Evolutionary conservation across 1,140 invertebrate genomes (phyloP).

Genomic region (Neodiprion pinetum): DNA sequence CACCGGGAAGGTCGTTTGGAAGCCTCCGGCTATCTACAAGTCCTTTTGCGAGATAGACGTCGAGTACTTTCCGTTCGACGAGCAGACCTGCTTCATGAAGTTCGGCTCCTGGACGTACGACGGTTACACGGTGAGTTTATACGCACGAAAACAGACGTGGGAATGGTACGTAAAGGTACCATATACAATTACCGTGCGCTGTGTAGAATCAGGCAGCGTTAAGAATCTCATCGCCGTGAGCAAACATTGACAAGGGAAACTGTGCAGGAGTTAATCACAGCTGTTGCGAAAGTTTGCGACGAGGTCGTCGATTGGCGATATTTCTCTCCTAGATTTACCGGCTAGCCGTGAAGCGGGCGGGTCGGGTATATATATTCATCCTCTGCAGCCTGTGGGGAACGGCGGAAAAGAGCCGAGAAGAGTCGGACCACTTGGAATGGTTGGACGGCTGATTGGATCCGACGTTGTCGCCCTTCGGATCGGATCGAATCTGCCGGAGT

Average conservation of each 20-base stretch:
- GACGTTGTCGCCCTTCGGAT: neutral
- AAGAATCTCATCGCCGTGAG: conserved; percentile 4
- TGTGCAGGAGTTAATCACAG: neutral
- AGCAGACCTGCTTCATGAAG: conserved; percentile 96
- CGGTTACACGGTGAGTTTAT: conserved; percentile 80
- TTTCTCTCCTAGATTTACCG: neutral
- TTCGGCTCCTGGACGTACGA: conserved; percentile 97
- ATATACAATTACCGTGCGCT: too few relatives aligned
- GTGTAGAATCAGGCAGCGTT: neutral
- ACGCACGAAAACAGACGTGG: neutral
- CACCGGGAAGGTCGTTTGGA: conserved; percentile 94
- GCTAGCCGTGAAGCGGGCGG: neutral
- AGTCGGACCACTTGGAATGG: neutral
- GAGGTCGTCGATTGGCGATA: neutral
- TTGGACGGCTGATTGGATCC: neutral
- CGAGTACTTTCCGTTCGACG: conserved; percentile 95
- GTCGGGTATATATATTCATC: too few relatives aligned
- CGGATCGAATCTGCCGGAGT: neutral
- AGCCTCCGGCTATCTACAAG: conserved; percentile 98
- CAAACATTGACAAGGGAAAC: neutral
- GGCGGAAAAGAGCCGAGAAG: too few relatives aligned
- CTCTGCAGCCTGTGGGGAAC: too few relatives aligned
- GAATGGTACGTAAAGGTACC: too few relatives aligned
- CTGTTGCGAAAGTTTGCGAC: neutral
- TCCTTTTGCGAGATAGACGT: conserved; percentile 97